Percentiles rank a stretch among this genome's conserved stretches.
Conservation (phyloP, 1,140 invertebrate genomes). For the Akabosia matsudoensis region DNA sequence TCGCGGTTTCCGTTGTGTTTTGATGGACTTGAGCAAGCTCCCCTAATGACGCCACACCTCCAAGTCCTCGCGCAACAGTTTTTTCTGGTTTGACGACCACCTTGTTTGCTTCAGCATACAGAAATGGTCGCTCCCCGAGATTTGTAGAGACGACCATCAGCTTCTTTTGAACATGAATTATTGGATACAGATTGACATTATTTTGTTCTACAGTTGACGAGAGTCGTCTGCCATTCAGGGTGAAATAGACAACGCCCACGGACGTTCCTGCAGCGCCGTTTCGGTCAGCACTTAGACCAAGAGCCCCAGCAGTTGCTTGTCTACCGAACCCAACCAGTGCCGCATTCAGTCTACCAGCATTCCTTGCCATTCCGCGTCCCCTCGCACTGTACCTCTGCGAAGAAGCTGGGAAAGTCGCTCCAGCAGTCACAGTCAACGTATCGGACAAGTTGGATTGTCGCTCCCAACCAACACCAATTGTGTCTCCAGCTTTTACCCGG, state of each 20-base stretch:
- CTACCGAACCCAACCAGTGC: background rate
- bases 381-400: background rate
- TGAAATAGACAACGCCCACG: conserved; percentile 53
- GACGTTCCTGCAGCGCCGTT: too few relatives aligned
- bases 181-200: conserved; percentile 50
- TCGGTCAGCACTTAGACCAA: too few relatives aligned
- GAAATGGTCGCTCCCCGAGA: conserved; percentile 52
- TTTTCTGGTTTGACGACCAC: background rate
- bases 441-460: conserved; percentile 40
- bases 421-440: conserved; percentile 38
- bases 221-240: conserved; percentile 50
- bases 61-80: background rate
- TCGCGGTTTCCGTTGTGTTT: background rate
- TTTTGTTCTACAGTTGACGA: conserved; percentile 51
- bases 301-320: too few relatives aligned
- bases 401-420: background rate
- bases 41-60: background rate
- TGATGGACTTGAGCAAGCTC: conserved; percentile 48
- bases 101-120: conserved; percentile 50
- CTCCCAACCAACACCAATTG: conserved; percentile 54
- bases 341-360: background rate
- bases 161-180: conserved; percentile 55
- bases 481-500: conserved; percentile 50
- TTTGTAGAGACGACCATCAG: conserved; percentile 52
- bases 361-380: background rate